Evolutionary conservation across 2,888 invertebrate genomes (phyloP).

Genomic region (Ormyrus nitidulus): DNA sequence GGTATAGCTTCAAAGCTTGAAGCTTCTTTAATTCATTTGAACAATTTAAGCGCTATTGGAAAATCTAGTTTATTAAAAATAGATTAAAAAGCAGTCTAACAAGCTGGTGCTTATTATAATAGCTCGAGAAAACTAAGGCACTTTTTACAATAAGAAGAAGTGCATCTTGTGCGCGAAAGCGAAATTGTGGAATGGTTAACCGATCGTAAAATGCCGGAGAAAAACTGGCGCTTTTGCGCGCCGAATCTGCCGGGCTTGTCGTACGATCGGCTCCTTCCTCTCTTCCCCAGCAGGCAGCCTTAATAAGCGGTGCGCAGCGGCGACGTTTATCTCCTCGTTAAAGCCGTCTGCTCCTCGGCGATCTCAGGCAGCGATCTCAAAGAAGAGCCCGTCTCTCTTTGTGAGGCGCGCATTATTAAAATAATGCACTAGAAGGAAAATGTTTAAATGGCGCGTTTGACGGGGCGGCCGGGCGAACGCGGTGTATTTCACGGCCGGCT

Average conservation of each 20-base stretch:
- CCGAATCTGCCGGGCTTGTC: background rate
- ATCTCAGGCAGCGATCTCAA: constrained; percentile 36
- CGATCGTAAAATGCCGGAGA: background rate
- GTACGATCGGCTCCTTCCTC: background rate
- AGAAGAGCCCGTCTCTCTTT: constrained; percentile 6
- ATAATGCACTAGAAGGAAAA: constrained; percentile 61
- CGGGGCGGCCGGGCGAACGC: constrained; percentile 44
- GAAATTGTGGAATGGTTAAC: too few relatives aligned
- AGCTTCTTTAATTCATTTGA: too few relatives aligned
- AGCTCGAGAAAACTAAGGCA: too few relatives aligned
- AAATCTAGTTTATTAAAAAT: too few relatives aligned
- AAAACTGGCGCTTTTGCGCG: background rate
- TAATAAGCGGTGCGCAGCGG: constrained; percentile 39
- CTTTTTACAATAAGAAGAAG: too few relatives aligned
- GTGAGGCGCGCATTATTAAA: constrained; percentile 64
- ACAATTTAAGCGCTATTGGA: too few relatives aligned
- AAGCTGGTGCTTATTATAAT: too few relatives aligned
- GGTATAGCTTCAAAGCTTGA: too few relatives aligned
- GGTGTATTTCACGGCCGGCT: constrained; percentile 59
- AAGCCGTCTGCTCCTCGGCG: constrained; percentile 35
- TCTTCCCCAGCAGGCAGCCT: background rate
- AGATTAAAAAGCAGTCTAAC: too few relatives aligned
- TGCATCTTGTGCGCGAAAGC: too few relatives aligned
- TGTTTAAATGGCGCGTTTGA: constrained; percentile 60
- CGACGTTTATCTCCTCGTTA: constrained; percentile 55